Evolutionary conservation across 2,888 invertebrate genomes (phyloP).

Genomic region (Chromoteleia sp.): DNA sequence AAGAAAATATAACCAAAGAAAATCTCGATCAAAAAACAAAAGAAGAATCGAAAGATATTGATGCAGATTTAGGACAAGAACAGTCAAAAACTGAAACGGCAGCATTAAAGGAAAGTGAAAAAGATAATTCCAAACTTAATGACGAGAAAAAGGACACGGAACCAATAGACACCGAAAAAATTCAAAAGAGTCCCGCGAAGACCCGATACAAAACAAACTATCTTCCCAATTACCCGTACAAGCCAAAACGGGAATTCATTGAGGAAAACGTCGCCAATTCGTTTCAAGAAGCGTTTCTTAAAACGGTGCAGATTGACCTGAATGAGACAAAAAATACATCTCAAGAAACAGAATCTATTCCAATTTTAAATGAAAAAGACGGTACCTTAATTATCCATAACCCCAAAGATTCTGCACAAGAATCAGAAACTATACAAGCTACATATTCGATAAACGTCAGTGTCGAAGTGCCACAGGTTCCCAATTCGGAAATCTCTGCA

Average conservation of each 20-base stretch:
- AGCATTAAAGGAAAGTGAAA: neutral
- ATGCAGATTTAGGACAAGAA: neutral
- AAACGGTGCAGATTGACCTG: constrained; percentile 78
- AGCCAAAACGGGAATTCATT: constrained; percentile 74
- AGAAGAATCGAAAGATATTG: neutral
- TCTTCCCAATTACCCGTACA: constrained; percentile 73
- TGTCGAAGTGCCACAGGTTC: neutral
- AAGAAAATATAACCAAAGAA: constrained; percentile 10
- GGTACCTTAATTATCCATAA: constrained; percentile 1
- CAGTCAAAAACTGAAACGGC: neutral
- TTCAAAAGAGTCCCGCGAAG: constrained; percentile 56
- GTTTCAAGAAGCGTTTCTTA: constrained; percentile 80
- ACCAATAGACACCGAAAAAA: constrained; percentile 18
- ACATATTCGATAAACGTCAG: neutral
- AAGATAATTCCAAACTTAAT: neutral
- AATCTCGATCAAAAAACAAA: constrained; percentile 1
- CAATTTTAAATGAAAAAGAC: constrained; percentile 22
- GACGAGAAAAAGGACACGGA: constrained; percentile 2
- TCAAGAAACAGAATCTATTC: neutral
- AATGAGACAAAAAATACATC: constrained; percentile 40
- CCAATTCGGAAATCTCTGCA: neutral
- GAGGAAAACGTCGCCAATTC: constrained; percentile 77
- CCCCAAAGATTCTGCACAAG: no score
- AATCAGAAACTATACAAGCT: neutral
- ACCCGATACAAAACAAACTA: constrained; percentile 75